phyloP scores from a whole-genome alignment of 2,888 invertebrate genomes.

The Apodemia duryi region DNA sequence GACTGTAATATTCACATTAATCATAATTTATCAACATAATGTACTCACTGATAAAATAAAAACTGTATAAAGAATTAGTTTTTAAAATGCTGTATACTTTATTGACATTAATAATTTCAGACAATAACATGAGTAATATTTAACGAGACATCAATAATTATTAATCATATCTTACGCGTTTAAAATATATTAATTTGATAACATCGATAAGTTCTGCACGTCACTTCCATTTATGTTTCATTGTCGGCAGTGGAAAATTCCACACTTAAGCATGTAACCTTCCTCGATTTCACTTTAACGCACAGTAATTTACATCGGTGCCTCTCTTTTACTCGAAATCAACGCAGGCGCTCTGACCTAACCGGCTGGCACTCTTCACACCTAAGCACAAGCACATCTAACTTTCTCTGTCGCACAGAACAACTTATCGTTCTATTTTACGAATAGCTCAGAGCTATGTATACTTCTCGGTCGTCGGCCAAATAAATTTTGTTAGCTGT shows the following conservation, averaged over 20 bases:
- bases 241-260: conserved; percentile 79
- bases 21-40: too few species aligned
- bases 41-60: too few species aligned
- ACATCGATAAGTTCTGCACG: conserved; percentile 35
- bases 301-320: conserved; percentile 39
- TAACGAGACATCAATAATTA: not conserved
- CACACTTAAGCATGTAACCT: conserved; percentile 74
- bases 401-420: conserved; percentile 53
- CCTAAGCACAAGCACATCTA: conserved; percentile 41
- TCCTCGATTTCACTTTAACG: conserved; percentile 53
- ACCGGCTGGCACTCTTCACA: conserved; percentile 55
- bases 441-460: conserved; percentile 78
- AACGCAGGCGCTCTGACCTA: conserved; percentile 73
- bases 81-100: too few species aligned
- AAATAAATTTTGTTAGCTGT: conserved; percentile 76
- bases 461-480: conserved; percentile 78
- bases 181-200: not conserved
- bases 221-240: conserved; percentile 70
- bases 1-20: too few species aligned
- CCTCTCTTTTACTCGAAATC: conserved; percentile 57
- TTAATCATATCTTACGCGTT: not conserved
- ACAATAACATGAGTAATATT: not conserved
- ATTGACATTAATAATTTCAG: not conserved
- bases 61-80: too few species aligned
- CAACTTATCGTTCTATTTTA: conserved; percentile 74